A percentile compares a stretch with the other conserved stretches of the same genome.
phyloP scores from a whole-genome alignment of 2,113 vertebrate species.

The Neolamprologus falcicula region DNA sequence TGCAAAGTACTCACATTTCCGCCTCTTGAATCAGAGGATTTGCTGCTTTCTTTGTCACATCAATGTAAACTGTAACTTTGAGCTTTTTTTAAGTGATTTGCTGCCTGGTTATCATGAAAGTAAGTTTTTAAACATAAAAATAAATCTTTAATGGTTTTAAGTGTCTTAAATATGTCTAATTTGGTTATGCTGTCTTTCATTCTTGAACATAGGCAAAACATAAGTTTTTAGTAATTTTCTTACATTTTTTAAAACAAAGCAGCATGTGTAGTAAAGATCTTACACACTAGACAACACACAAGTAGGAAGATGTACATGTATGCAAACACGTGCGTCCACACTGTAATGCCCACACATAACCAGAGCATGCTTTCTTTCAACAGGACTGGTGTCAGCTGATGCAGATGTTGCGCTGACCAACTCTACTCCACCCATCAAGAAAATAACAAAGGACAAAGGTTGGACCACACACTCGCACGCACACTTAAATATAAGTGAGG shows the following conservation, averaged over 20 bases:
- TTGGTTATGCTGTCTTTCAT: background rate
- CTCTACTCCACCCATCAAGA: constrained; percentile 80
- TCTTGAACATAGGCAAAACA: background rate
- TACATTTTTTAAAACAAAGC: background rate
- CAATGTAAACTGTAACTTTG: background rate
- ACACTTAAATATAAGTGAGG: background rate
- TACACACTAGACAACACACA: background rate
- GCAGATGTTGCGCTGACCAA: constrained; percentile 66
- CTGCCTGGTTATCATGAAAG: background rate
- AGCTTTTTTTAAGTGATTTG: background rate
- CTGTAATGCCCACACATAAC: background rate
- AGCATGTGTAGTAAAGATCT: background rate
- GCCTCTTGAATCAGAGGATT: background rate
- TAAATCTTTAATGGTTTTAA: background rate
- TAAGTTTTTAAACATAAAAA: background rate
- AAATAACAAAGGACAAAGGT: constrained; percentile 86
- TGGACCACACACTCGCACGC: constrained; percentile 5
- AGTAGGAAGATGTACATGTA: background rate
- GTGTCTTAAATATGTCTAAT: background rate
- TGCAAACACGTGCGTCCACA: background rate
- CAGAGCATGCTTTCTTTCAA: background rate
- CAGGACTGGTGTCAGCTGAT: constrained; percentile 56
- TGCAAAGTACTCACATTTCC: background rate
- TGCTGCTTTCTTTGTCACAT: background rate
- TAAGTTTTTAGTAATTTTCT: background rate